Conservation (phyloP, 2,113 vertebrate genomes). For the Alligator mississippiensis region DNA sequence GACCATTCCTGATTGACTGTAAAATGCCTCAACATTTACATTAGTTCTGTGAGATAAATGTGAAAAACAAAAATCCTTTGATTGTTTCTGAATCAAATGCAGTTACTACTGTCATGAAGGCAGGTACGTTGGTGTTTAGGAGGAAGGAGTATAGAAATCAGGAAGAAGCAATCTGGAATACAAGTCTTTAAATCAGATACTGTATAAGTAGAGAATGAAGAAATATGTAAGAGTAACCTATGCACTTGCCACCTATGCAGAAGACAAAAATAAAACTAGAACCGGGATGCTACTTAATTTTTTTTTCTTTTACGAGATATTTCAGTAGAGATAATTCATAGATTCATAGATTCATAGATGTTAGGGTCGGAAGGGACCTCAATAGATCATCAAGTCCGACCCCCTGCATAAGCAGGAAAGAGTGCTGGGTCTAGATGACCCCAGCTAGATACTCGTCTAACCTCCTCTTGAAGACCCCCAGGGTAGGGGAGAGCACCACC, state of each 20-base stretch:
- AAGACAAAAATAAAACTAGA: not conserved
- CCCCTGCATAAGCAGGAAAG: too few relatives aligned
- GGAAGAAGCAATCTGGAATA: not conserved
- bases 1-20: slow-evolving; percentile 22
- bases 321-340: not conserved
- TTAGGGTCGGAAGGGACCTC: too few relatives aligned
- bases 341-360: too few relatives aligned
- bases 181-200: not conserved
- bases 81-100: slow-evolving; percentile 35
- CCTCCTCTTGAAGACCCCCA: too few relatives aligned
- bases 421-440: too few relatives aligned
- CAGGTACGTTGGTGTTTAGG: not conserved
- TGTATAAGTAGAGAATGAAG: not conserved
- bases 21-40: slow-evolving; percentile 8
- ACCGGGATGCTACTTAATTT: not conserved
- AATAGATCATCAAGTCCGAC: too few relatives aligned
- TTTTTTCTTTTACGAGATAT: not conserved
- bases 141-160: not conserved
- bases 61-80: not conserved
- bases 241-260: not conserved
- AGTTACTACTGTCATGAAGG: not conserved
- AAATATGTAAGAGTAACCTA: rapidly evolving
- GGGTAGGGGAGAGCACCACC: too few relatives aligned
- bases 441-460: too few relatives aligned
- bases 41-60: slow-evolving; percentile 25